phyloP scores from a whole-genome alignment of 1,140 invertebrate genomes.

The Platyura marginata region DNA sequence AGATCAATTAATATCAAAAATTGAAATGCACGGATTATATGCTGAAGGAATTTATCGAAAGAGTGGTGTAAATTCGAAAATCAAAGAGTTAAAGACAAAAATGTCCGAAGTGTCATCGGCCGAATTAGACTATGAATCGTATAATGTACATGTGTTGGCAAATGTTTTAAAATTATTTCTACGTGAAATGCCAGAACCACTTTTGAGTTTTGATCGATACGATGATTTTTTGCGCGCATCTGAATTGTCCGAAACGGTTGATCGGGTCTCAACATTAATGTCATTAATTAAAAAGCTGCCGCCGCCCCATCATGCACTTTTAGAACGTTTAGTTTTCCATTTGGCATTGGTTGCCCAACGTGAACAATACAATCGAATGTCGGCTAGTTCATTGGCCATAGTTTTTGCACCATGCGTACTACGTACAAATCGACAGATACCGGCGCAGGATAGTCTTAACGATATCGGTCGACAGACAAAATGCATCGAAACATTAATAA shows the following conservation, averaged over 20 bases:
- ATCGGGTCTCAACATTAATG: slow-evolving; percentile 67
- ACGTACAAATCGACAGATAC: slow-evolving; percentile 63
- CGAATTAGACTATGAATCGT: slow-evolving; percentile 45
- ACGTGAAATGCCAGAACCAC: slow-evolving; percentile 80
- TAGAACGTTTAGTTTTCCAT: slow-evolving; percentile 87
- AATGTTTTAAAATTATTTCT: slow-evolving; percentile 86
- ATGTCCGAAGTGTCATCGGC: slow-evolving; percentile 50
- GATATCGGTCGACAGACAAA: slow-evolving; percentile 62
- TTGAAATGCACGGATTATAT: slow-evolving; percentile 83
- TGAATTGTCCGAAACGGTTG: slow-evolving; percentile 61
- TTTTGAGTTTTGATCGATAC: slow-evolving; percentile 84
- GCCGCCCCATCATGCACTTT: slow-evolving; percentile 73
- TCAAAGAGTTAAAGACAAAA: slow-evolving; percentile 48
- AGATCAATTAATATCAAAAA: slow-evolving; percentile 69
- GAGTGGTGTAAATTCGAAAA: slow-evolving; percentile 65
- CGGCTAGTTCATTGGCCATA: slow-evolving; percentile 73
- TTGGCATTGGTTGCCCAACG: slow-evolving; percentile 71
- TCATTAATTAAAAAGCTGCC: slow-evolving; percentile 78
- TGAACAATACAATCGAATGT: slow-evolving; percentile 85
- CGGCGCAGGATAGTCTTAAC: slow-evolving; percentile 75
- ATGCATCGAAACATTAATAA: slow-evolving; percentile 76
- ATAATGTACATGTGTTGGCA: slow-evolving; percentile 75
- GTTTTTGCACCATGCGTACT: slow-evolving; percentile 91
- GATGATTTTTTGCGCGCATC: slow-evolving; percentile 82
- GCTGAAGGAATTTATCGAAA: slow-evolving; percentile 88